Percentiles rank a stretch among this genome's conserved stretches.
Conservation (phyloP, 1,140 invertebrate species). For the Lamellibrachia luymesi region DNA sequence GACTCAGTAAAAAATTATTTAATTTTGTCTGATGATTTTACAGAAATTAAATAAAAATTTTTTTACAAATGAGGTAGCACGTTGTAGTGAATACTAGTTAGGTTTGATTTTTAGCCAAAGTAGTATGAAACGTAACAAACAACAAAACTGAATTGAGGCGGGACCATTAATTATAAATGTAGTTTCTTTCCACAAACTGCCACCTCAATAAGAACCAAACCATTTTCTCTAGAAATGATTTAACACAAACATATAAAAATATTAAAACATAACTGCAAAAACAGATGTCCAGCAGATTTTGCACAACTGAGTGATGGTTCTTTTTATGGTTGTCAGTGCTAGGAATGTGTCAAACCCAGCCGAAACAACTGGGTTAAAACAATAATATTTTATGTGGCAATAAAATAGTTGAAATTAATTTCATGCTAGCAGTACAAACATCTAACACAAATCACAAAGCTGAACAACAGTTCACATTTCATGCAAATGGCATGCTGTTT, state of each 20-base stretch:
- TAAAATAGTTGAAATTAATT: not conserved
- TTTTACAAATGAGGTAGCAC: no score
- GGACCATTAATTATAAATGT: no score
- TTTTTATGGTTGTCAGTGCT: not conserved
- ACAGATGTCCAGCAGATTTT: not conserved
- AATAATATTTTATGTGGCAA: not conserved
- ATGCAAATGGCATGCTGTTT: not conserved
- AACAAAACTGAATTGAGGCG: no score
- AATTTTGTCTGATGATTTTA: no score
- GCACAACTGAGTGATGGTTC: not conserved
- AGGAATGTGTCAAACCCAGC: not conserved
- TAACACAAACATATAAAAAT: not conserved
- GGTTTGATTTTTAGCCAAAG: no score
- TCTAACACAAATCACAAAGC: not conserved
- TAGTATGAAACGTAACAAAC: no score
- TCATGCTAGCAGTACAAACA: not conserved
- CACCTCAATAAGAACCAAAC: not conserved
- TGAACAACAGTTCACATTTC: not conserved
- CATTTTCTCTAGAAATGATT: not conserved
- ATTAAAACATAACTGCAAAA: not conserved
- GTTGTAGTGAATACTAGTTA: no score
- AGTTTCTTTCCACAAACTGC: no score
- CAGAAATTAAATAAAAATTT: no score
- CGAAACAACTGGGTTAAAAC: not conserved
- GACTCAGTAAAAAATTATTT: no score